A percentile compares a stretch with the other conserved stretches of the same genome.
Conservation (phyloP, 64 coral and sea anemone genomes). For the Stichodactyla helianthus region DNA sequence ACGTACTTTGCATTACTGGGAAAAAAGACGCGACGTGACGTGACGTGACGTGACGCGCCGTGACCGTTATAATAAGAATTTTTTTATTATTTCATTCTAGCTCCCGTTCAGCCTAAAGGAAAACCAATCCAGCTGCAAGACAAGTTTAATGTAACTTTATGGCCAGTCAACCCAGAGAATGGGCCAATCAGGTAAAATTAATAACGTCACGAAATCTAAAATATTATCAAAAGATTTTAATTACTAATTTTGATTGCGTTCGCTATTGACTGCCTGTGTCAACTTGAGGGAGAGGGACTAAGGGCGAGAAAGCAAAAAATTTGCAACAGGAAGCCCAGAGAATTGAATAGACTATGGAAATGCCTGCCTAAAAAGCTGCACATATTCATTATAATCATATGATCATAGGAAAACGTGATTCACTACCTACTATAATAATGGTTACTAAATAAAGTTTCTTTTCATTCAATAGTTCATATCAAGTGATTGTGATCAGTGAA, state of each 20-base stretch:
- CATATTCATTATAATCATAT: too few relatives aligned
- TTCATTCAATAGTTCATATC: background rate
- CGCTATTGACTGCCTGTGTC: too few relatives aligned
- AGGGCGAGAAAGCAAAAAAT: too few relatives aligned
- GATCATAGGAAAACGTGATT: too few relatives aligned
- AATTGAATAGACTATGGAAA: too few relatives aligned
- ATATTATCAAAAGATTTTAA: background rate
- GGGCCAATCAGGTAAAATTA: background rate
- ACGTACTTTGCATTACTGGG: background rate
- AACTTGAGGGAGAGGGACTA: too few relatives aligned
- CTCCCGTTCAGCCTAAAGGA: background rate
- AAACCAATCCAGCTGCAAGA: background rate
- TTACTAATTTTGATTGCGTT: too few relatives aligned
- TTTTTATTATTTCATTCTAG: background rate
- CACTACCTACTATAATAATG: too few relatives aligned
- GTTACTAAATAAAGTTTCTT: background rate
- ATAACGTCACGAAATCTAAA: background rate
- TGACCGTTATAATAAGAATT: too few relatives aligned
- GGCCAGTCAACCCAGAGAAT: background rate
- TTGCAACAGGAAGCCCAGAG: too few relatives aligned
- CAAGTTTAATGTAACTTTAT: background rate
- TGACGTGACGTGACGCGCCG: too few relatives aligned
- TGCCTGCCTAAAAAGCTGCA: too few relatives aligned
- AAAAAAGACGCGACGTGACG: background rate
- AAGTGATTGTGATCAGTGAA: background rate